Evolutionary conservation across 2,113 vertebrate species (phyloP), one percentile per base, ranked within the genome.

Genomic region (Pluvianellus socialis): DNA sequence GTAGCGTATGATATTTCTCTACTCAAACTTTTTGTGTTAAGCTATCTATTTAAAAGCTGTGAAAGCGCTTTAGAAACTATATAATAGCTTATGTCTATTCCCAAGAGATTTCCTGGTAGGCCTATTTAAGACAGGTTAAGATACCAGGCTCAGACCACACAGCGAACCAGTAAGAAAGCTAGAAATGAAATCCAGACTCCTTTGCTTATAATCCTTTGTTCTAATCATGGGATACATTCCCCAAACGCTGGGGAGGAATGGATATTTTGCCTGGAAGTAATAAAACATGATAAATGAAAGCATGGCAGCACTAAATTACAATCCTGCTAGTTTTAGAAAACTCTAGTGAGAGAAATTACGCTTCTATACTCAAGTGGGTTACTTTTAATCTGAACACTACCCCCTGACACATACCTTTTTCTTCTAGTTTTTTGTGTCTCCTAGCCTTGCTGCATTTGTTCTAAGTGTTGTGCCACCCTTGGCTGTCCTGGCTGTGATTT

Each of bases 381-480:
- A 14, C 77, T 88, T 88, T 79, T 53, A 86, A 77, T 63, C 40
- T 72, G 72, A 83, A 92, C 3, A 2, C 22, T 93, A 32, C 86
- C 19, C 35, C 62, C 50, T 86, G 56, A 88, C 58, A 76, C 21
- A 27, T 93, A 50, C 79, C 50, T 95, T 79, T 97, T 86, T 79
- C 91, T 97, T 95, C 86, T 88, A 99, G 99, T 99, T 99, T 95
- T 99, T 99, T 82, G 98, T 99, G 49, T 99, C 99, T 58, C 99
- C 99, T 32, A 98, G 97, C 96, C 98, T 99, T 73, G 99, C 99
- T 19, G 94, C 98, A 24, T 99, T 99, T 96, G 99, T 99, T 76
- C 84, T 99, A 94, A 98, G 99, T 20, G 97, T 99, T 68, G 99
- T 99, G 49, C 99, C 99, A 62, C 99, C 99, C 5, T 45, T 99